Base-by-base conservation (phyloP, 2,888 invertebrate species). In the Ophion ventricosus region DNA sequence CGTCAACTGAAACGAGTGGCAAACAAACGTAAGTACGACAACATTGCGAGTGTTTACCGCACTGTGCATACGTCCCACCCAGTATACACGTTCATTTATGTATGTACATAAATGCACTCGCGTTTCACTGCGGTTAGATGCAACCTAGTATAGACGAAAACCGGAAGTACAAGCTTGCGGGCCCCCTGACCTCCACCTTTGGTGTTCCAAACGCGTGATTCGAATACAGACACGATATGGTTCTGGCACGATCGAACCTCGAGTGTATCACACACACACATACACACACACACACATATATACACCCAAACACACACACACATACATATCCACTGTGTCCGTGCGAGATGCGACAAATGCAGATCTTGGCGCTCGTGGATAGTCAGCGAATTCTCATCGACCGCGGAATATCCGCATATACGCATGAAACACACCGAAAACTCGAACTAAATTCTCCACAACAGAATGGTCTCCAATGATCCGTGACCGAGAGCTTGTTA, bases 131-230 rank as follows among this genome's bases (percentile, higher is more conserved):
- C 20, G 61, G 74, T 80, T 75, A 66, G 74, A 59, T 80, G 49
- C 40, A 63, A 2, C 63, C 57, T 40, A 69, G 75, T 43, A 69
- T 72, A 57, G 25, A 69, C 67, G 56, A 23, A 35, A 23, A 63
- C 64, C 72, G 66, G 59, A 72, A 77, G 76, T 72, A 82, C 72
- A 73, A 73, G 17, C 72, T 23, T 26, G 66, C 69, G 40, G 43
- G 20, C 20, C 80, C 54, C 5, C 61, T 25, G 43, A 73, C 72
- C 64, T 59, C 70, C 81, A 70, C 76, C 77, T 72, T 82, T 82
- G 59, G 77, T 77, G 59, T 35, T 82, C 64, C 72, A 77, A 72
- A 54, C 72, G 70, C 77, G 77, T 82, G 82, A 77, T 77, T 59
- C 49, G 82, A 77, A 82, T 77, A 70, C 29, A 70, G 69, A 72